Percentiles rank a stretch among this genome's conserved stretches.
These are phyloP conservation scores for Catharus ustulatus DNA, from an alignment of 2,797 vertebrate genomes.

Conservation along the genomic window DNA sequence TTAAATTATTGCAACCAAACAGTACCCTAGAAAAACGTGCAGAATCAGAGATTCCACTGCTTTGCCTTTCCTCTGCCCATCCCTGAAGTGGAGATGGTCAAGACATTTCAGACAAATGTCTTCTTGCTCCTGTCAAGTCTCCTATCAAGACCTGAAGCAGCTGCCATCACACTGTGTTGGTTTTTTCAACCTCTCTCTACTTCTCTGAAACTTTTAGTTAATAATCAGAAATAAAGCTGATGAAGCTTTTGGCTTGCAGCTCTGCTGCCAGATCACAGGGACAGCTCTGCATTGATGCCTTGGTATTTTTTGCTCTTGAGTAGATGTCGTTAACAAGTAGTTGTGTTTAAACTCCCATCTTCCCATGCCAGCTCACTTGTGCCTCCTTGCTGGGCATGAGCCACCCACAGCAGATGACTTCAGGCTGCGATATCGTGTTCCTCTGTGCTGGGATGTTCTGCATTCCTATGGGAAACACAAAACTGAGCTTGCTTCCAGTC, in stretches of 20 bases:
- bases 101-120: background rate
- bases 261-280: background rate
- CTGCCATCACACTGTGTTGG: background rate
- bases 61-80: background rate
- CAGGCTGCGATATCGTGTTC: background rate
- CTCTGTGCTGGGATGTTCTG: background rate
- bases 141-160: background rate
- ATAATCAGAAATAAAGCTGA: background rate
- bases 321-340: background rate
- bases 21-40: background rate
- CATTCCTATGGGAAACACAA: background rate
- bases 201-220: background rate
- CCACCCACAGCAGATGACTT: background rate
- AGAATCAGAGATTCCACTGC: background rate
- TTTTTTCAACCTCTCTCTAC: background rate
- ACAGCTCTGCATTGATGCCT: background rate
- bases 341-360: background rate
- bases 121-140: background rate
- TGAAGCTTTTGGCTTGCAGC: background rate
- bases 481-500: background rate
- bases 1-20: conserved; percentile 11
- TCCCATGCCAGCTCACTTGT: background rate
- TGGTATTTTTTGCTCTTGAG: background rate
- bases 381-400: background rate
- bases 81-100: background rate